Conservation (phyloP, 2,113 vertebrate species). For the Hypocryptadius cinnamomeus region DNA sequence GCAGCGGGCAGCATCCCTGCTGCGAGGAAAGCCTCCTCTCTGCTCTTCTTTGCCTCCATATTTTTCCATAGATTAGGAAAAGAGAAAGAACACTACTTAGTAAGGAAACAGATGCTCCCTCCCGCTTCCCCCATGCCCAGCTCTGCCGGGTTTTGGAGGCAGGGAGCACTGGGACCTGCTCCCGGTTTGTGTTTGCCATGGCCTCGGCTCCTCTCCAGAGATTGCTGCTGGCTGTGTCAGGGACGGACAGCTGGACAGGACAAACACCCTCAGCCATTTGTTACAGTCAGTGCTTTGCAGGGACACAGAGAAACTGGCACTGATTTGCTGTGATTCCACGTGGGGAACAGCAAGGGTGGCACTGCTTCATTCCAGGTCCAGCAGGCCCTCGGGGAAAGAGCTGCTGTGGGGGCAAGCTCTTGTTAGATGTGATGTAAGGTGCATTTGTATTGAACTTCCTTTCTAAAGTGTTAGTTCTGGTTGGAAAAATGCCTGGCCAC, state of each 20-base stretch:
- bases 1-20: constrained; percentile 54
- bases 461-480: neutral
- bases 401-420: neutral
- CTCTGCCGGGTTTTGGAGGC: neutral
- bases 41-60: constrained; percentile 26
- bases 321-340: neutral
- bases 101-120: constrained; percentile 15
- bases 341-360: neutral
- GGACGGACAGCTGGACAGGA: neutral
- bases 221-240: neutral
- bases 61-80: constrained; percentile 45
- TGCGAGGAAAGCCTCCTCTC: constrained; percentile 50
- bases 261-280: neutral
- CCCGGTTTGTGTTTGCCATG: neutral
- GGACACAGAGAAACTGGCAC: neutral
- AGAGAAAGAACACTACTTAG: neutral
- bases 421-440: neutral
- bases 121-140: neutral
- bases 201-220: neutral
- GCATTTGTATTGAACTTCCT: neutral
- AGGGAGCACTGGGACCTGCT: neutral
- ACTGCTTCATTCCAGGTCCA: neutral
- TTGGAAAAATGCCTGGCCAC: neutral
- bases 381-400: neutral
- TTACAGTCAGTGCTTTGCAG: neutral